A percentile compares a stretch with the other conserved stretches of the same genome.
These are phyloP conservation scores for Plagodis dolabraria DNA, from an alignment of 2,888 invertebrate species.

Conservation along the genomic window DNA sequence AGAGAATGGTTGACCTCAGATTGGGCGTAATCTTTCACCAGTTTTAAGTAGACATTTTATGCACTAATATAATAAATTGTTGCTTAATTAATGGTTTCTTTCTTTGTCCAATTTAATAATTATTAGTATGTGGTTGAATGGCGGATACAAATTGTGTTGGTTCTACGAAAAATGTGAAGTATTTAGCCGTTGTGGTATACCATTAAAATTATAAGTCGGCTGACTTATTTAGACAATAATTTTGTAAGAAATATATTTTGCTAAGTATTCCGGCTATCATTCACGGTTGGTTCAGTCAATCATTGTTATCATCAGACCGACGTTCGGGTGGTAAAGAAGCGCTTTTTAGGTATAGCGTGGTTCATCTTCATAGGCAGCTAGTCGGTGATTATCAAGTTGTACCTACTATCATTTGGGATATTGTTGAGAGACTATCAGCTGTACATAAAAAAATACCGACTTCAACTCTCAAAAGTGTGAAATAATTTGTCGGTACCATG, in stretches of 20 bases:
- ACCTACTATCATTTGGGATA: no score
- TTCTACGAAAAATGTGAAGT: constrained; percentile 10
- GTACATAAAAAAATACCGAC: no score
- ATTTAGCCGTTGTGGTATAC: background rate
- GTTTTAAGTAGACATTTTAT: constrained; percentile 37
- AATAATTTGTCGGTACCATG: no score
- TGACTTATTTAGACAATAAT: background rate
- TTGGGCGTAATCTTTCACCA: constrained; percentile 49
- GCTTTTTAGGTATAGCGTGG: no score
- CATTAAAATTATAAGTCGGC: background rate
- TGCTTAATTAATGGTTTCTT: constrained; percentile 6
- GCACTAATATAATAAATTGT: constrained; percentile 31
- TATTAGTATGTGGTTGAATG: constrained; percentile 19
- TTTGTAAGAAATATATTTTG: background rate
- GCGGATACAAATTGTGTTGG: constrained; percentile 15
- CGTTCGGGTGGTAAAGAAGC: no score
- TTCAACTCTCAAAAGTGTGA: no score
- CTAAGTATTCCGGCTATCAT: background rate
- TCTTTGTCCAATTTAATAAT: constrained; percentile 9
- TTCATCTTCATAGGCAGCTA: no score
- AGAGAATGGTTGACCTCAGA: constrained; percentile 58
- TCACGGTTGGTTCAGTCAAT: no score
- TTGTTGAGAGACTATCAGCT: no score
- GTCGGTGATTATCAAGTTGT: no score
- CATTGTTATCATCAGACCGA: no score